Percentiles rank a stretch among this genome's conserved stretches.
phyloP scores from a whole-genome alignment of 2,888 invertebrate genomes.

The Polia nebulosa region DNA sequence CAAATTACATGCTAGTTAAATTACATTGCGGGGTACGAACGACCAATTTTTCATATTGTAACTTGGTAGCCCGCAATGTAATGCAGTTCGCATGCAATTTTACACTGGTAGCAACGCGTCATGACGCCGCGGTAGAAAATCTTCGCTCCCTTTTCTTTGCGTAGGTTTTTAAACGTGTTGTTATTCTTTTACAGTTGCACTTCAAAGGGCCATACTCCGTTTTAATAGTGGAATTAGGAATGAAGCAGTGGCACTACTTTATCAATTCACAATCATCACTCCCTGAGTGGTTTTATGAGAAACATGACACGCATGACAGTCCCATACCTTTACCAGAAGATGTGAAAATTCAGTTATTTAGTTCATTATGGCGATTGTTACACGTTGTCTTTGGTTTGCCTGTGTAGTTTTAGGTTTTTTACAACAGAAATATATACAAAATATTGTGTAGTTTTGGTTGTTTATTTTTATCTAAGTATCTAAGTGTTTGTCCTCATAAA shows the following conservation, averaged over 20 bases:
- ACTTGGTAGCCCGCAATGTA: too few species aligned
- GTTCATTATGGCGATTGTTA: slow-evolving; percentile 50
- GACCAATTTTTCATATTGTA: too few species aligned
- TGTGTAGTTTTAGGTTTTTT: slow-evolving; percentile 2
- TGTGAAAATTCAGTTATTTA: slow-evolving; percentile 70
- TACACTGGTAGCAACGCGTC: too few species aligned
- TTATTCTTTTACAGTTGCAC: slow-evolving; percentile 29
- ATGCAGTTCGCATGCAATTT: too few species aligned
- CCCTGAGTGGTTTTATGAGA: slow-evolving; percentile 77
- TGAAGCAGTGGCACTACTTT: slow-evolving; percentile 73
- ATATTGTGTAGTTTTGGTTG: too few species aligned
- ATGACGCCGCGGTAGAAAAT: too few species aligned
- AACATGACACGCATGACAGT: slow-evolving; percentile 59
- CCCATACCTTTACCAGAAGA: slow-evolving; percentile 70
- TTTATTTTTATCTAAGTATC: slow-evolving; percentile 2
- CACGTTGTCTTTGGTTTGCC: slow-evolving; percentile 37
- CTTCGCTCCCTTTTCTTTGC: not conserved
- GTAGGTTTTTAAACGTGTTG: not conserved
- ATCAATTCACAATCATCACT: slow-evolving; percentile 69
- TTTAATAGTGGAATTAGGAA: slow-evolving; percentile 67
- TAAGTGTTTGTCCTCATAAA: too few species aligned
- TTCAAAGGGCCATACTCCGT: slow-evolving; percentile 74
- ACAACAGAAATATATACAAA: not conserved
- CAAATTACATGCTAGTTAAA: too few species aligned
- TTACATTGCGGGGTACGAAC: too few species aligned